Conservation (phyloP, 2,113 vertebrate species). For the Himantopus leucocephalus region DNA sequence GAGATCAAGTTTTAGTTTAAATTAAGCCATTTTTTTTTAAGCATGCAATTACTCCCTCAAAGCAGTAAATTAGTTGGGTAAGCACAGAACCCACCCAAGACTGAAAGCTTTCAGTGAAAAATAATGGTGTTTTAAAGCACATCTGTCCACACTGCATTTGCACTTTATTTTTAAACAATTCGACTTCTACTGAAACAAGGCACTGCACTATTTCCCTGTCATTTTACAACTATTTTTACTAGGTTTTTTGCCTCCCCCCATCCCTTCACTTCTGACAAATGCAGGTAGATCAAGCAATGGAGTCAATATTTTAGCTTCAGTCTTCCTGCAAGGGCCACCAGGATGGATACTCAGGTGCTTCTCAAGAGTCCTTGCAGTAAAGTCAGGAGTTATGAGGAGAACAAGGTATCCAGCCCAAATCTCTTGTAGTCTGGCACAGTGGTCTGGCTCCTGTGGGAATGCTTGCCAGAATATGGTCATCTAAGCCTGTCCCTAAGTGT, state of each 20-base stretch:
- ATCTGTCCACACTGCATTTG: neutral
- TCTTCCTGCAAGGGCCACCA: neutral
- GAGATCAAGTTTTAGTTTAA: neutral
- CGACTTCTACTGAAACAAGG: neutral
- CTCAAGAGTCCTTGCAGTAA: neutral
- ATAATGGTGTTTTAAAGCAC: neutral
- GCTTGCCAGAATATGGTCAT: neutral
- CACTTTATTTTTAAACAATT: neutral
- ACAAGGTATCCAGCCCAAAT: neutral
- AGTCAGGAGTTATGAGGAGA: neutral
- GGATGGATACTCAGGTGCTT: neutral
- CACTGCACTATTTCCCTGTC: neutral
- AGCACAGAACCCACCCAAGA: neutral
- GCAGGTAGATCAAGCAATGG: fast-evolving
- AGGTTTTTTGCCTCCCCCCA: neutral
- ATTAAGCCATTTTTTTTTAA: neutral
- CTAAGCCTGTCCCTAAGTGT: neutral
- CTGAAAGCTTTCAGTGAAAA: neutral
- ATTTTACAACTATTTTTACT: neutral
- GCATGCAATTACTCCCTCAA: neutral
- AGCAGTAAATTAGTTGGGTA: neutral
- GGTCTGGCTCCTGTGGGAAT: neutral
- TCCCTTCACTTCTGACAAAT: neutral
- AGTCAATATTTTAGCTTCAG: neutral
- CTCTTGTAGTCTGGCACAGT: neutral